Base-by-base conservation (phyloP, 2,797 vertebrate species). In the Odontamblyopus lacepedii region DNA sequence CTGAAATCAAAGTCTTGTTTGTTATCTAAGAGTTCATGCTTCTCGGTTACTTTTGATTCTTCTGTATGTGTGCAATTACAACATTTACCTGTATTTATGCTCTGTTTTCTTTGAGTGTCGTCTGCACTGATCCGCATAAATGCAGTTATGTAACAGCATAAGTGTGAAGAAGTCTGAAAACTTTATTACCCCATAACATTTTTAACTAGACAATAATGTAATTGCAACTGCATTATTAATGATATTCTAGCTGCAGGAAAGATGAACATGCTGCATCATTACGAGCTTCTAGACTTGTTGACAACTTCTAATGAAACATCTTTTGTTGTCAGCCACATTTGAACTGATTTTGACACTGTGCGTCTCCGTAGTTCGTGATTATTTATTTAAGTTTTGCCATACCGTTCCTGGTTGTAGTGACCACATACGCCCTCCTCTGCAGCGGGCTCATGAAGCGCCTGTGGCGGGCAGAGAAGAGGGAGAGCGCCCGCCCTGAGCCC, bases 401-500 rank as follows among this genome's bases (percentile, higher is more conserved):
- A 95, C 94, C 64, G 63, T 77, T 89, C 23, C 60, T 27, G 1
- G 84, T 44, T 2, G 92, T 87, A 15, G 76, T 64, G 23, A 72
- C 82, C 0, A 89, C 57, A 75, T 85, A 90, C 38, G 83, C 62
- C 72, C 84, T 90, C 55, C 44, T 73, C 15, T 35, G 70, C 2
- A 82, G 55, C 12, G 80, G 61, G 9, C 70, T 8, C 38, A 78
- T 83, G 6, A 66, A 41, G 26, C 70, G 79, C 6, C 50, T 65
- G 38, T 55, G 72, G 73, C 68, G 48, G 41, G 53, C 57, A 2
- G 87, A 48, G 30, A 82, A 13, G 0, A 79, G 70, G 72, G 66
- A 16, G 32, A 86, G 65, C 7, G 71, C 68, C 63, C 83, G 83
- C 48, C 82, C 80, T 11, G 85, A 74, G 62, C 88, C 71, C 18